Evolutionary conservation across 2,113 vertebrate genomes (phyloP).

Genomic region (Riparia riparia): DNA sequence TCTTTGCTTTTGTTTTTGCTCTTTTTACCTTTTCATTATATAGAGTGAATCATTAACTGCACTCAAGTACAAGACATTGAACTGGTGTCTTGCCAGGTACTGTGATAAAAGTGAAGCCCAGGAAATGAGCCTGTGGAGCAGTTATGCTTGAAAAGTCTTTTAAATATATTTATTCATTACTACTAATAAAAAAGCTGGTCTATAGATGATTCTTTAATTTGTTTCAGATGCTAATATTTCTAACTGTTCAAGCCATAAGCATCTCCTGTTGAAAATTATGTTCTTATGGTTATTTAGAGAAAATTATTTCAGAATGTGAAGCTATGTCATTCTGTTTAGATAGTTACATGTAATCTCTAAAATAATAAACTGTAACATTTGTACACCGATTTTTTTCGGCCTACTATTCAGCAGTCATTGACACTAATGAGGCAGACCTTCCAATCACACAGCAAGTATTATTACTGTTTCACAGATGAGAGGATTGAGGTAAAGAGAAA

Average conservation of each 20-base stretch:
- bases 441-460: neutral
- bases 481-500: neutral
- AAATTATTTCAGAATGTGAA: constrained; percentile 59
- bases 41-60: neutral
- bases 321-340: constrained; percentile 17
- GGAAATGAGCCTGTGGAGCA: constrained; percentile 46
- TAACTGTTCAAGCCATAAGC: constrained; percentile 50
- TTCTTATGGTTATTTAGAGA: constrained; percentile 56
- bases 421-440: constrained; percentile 27
- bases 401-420: neutral
- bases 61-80: neutral
- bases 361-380: neutral
- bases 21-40: neutral
- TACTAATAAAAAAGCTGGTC: constrained; percentile 56
- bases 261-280: constrained; percentile 62
- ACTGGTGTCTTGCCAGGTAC: neutral
- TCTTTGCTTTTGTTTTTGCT: neutral
- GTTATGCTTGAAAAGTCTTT: constrained; percentile 62
- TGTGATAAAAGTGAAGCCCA: constrained; percentile 34
- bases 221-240: constrained; percentile 67
- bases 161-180: constrained; percentile 63
- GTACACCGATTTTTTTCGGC: neutral
- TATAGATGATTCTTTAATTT: constrained; percentile 62
- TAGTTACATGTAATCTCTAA: constrained; percentile 19
- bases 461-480: constrained; percentile 10